Evolutionary conservation across 2,113 vertebrate species (phyloP).

Genomic region (Vidua chalybeata): DNA sequence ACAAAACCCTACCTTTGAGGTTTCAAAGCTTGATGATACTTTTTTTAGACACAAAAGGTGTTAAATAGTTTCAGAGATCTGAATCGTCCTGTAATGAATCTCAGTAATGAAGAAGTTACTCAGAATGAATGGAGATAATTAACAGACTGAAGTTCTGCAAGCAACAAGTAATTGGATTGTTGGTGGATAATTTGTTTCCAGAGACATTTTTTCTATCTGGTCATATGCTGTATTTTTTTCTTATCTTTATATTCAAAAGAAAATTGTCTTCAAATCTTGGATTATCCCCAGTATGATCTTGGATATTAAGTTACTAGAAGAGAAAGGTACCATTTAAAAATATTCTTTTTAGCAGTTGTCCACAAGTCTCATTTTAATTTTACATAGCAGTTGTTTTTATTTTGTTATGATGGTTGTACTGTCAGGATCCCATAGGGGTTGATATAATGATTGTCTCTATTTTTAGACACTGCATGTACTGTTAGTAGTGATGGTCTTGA

Average conservation of each 20-base stretch:
- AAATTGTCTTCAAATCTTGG: conserved; percentile 60
- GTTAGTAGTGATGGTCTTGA: background rate
- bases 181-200: conserved; percentile 69
- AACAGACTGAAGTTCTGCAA: conserved; percentile 72
- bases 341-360: background rate
- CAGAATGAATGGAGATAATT: conserved; percentile 74
- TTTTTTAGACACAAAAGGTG: conserved; percentile 20
- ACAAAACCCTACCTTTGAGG: background rate
- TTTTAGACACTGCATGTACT: background rate
- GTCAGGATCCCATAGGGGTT: background rate
- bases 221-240: conserved; percentile 65
- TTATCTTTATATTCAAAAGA: conserved; percentile 63
- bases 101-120: conserved; percentile 60
- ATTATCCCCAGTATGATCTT: conserved; percentile 45
- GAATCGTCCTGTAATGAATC: conserved; percentile 57
- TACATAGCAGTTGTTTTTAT: conserved; percentile 26
- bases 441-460: background rate
- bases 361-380: conserved; percentile 38
- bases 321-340: background rate
- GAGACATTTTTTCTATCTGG: conserved; percentile 57
- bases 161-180: conserved; percentile 73
- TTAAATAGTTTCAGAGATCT: conserved; percentile 40
- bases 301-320: conserved; percentile 57
- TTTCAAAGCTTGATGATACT: background rate
- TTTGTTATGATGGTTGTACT: background rate